Percentiles rank a stretch among this genome's conserved stretches.
These are phyloP conservation scores for Felis chaus DNA, from an alignment of 2,113 vertebrate genomes.

Conservation along the genomic window DNA sequence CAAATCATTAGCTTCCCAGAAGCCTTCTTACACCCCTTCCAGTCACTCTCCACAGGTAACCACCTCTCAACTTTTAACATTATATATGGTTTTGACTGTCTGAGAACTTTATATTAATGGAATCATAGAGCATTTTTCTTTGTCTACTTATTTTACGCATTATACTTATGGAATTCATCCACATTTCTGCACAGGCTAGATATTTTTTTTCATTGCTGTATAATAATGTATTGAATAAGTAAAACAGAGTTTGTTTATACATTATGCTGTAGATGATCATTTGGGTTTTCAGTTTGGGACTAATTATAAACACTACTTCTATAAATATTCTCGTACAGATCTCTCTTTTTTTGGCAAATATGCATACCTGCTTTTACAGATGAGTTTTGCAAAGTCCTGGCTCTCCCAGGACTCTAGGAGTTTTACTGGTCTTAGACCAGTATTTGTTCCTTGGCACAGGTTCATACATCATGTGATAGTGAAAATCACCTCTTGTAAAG, in stretches of 20 bases:
- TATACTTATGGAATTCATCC: background rate
- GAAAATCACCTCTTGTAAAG: background rate
- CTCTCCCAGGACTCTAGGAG: background rate
- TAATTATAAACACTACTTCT: background rate
- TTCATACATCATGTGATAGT: background rate
- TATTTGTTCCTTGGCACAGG: background rate
- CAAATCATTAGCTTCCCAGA: background rate
- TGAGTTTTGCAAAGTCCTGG: background rate
- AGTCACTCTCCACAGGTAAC: background rate
- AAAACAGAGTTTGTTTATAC: background rate
- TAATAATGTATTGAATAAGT: background rate
- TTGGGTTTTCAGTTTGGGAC: background rate
- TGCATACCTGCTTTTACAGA: background rate
- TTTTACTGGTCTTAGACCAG: background rate
- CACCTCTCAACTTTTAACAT: background rate
- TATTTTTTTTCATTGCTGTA: background rate
- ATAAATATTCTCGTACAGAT: background rate
- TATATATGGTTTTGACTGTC: background rate
- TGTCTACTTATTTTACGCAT: background rate
- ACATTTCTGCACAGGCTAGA: constrained; percentile 1
- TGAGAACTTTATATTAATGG: background rate
- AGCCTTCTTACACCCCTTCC: background rate
- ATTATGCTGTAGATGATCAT: background rate
- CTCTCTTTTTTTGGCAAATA: background rate
- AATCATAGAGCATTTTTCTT: background rate